Percentiles rank a stretch among this genome's conserved stretches.
phyloP scores from a whole-genome alignment of 2,113 vertebrate species.

The Crotalus helleri region DNA sequence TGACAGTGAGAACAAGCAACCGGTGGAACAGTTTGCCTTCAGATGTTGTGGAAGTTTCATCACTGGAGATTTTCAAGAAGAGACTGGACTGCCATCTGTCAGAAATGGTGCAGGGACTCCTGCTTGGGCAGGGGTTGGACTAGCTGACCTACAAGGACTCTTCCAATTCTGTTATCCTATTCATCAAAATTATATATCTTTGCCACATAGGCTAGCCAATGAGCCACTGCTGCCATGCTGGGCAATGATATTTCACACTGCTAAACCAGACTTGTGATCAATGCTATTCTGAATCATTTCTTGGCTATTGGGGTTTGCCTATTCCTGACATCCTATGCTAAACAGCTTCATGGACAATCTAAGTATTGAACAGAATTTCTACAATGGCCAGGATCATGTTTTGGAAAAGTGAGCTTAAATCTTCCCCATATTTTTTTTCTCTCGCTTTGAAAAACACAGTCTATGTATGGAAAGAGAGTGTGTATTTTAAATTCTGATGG shows the following conservation, averaged over 20 bases:
- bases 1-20: no score
- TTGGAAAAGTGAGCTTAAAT: background rate
- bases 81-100: no score
- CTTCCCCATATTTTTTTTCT: background rate
- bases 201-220: background rate
- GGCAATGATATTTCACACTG: background rate
- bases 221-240: background rate
- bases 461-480: background rate
- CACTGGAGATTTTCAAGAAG: no score
- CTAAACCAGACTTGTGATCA: background rate
- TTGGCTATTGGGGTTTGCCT: background rate
- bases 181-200: background rate
- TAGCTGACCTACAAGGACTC: no score
- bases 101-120: no score
- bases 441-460: background rate
- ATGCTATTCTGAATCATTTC: background rate
- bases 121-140: no score
- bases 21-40: no score
- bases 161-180: no score
- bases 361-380: background rate
- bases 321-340: background rate
- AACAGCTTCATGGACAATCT: background rate
- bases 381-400: background rate
- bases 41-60: no score
- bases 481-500: background rate